phyloP scores from a whole-genome alignment of 2,797 vertebrate genomes.

The Coranthus polyacanthus region DNA sequence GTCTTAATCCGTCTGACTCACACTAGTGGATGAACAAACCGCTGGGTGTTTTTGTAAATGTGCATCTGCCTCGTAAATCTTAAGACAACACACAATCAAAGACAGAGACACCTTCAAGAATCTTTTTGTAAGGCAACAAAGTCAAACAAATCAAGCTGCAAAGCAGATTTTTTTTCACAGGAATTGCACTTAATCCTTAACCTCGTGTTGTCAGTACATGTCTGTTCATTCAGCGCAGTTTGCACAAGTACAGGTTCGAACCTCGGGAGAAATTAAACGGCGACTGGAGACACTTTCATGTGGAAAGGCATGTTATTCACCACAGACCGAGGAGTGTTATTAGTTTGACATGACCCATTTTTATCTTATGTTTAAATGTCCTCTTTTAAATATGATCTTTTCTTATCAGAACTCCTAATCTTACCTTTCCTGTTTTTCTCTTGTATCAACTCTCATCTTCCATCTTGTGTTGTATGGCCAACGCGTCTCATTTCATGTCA shows the following conservation, averaged over 20 bases:
- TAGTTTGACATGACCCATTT: background rate
- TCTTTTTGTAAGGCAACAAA: background rate
- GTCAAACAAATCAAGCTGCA: background rate
- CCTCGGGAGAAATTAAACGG: background rate
- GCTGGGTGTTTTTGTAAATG: conserved; percentile 2
- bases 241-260: background rate
- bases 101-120: background rate
- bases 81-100: background rate
- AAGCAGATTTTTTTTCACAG: background rate
- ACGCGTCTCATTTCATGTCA: no score
- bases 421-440: background rate
- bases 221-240: background rate
- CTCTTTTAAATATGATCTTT: background rate
- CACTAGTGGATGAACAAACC: conserved; percentile 30
- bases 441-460: no score
- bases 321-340: background rate
- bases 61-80: background rate
- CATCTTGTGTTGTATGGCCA: no score
- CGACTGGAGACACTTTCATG: background rate
- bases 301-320: background rate
- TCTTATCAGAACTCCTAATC: background rate
- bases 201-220: no score
- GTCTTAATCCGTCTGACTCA: conserved; percentile 32
- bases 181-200: background rate
- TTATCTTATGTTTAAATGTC: background rate